Evolutionary conservation across 2,797 vertebrate species (phyloP).

Genomic region (Arnoldichthys spilopterus): DNA sequence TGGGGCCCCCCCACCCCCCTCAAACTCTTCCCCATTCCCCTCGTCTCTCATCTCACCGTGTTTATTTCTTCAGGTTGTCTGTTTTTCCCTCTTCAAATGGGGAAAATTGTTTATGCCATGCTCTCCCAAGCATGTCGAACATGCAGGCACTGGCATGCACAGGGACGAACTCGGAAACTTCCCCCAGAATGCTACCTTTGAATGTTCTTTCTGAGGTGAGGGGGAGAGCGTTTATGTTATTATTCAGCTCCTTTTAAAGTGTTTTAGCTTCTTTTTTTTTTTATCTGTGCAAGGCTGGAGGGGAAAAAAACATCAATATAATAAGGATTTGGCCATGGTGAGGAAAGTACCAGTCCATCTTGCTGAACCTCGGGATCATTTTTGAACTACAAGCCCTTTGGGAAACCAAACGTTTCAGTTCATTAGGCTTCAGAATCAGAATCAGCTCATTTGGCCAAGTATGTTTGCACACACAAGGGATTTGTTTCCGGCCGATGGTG

Average conservation of each 20-base stretch:
- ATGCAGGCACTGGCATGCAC: conserved; percentile 41
- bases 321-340: background rate
- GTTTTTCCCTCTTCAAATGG: conserved; percentile 53
- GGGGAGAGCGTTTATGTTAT: background rate
- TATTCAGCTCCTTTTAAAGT: background rate
- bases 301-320: background rate
- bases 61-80: conserved; percentile 57
- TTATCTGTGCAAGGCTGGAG: background rate
- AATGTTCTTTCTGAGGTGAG: conserved; percentile 1
- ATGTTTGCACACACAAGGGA: too few relatives aligned
- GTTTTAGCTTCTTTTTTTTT: background rate
- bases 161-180: conserved; percentile 30
- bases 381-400: background rate
- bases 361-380: background rate
- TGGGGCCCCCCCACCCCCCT: conserved; percentile 9
- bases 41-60: conserved; percentile 27
- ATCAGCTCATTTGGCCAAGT: too few relatives aligned
- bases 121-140: conserved; percentile 57
- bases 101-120: conserved; percentile 53
- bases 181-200: conserved; percentile 27
- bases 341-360: background rate
- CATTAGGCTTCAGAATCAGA: background rate
- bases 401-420: background rate
- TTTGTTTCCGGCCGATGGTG: too few relatives aligned
- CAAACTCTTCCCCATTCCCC: conserved; percentile 11